Evolutionary conservation across 2,113 vertebrate genomes (phyloP), one percentile per base, ranked within the genome.

Genomic region (Chloroceryle aenea): DNA sequence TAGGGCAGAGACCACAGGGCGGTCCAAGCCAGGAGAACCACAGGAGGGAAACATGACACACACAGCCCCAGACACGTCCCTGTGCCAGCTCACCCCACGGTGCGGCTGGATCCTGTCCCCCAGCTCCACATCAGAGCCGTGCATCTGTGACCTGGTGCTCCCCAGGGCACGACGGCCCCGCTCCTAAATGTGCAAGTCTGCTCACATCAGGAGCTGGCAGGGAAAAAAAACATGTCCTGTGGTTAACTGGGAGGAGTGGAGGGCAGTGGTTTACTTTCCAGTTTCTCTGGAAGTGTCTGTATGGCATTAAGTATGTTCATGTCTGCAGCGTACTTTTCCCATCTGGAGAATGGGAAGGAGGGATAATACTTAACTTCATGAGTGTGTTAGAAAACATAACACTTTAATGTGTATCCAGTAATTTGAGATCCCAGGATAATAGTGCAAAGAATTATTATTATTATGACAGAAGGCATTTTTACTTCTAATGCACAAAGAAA

Each of bases 391-490:
- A 89, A 94, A 89, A 84, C 53, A 59, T 72, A 95, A 87, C 88
- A 62, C 80, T 89, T 93, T 27, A 42, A 34, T 78, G 86, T 43
- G 36, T 88, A 72, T 10, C 52, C 90, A 93, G 95, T 95, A 95
- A 96, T 72, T 36, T 53, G 92, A 95, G 90, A 95, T 68, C 48
- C n/a, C 6, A 0, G 86, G 72, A 81, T 75, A 96, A 94, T 7
- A 75, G 43, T 20, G n/a, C 3, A 1, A 50, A 82, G 68, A 90
- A 66, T 85, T 81, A 93, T 85, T 92, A 92, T 79, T 94, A 90
- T 89, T 93, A 94, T 13, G 30, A 81, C 68, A 92, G 68, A 91
- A 83, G 90, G 62, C 61, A 90, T 87, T 87, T 96, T 90, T 92
- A 80, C 79, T 93, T 74, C 77, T 88, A 76, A 91, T 58, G 36